Conservation (phyloP, 2,888 invertebrate genomes). For the Eledona agricola region DNA sequence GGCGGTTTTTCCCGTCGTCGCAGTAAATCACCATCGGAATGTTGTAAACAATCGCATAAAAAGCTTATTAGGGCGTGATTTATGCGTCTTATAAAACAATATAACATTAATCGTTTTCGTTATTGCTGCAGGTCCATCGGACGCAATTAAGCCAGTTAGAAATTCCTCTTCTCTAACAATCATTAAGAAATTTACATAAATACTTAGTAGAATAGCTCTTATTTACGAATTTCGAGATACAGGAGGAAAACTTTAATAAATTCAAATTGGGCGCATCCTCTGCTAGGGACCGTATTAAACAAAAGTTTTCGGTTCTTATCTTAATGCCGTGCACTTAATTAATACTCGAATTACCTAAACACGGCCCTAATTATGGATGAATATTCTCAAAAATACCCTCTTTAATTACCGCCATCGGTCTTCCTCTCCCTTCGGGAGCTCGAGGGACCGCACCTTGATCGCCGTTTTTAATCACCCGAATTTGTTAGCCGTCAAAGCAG, state of each 20-base stretch:
- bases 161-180: slow-evolving; percentile 43
- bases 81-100: slow-evolving; percentile 27
- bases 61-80: slow-evolving; percentile 22
- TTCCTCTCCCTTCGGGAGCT: slow-evolving; percentile 33
- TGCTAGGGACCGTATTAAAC: slow-evolving; percentile 41
- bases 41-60: slow-evolving; percentile 24
- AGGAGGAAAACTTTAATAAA: slow-evolving; percentile 49
- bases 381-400: slow-evolving; percentile 53
- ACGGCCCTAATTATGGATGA: slow-evolving; percentile 55
- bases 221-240: slow-evolving; percentile 48
- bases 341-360: slow-evolving; percentile 57
- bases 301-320: slow-evolving; percentile 49
- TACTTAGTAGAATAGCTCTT: slow-evolving; percentile 45
- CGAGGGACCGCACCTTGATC: slow-evolving; percentile 30
- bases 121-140: slow-evolving; percentile 22
- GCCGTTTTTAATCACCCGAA: slow-evolving; percentile 30
- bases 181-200: slow-evolving; percentile 51
- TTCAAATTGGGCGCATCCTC: slow-evolving; percentile 45
- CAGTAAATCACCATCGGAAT: slow-evolving; percentile 9
- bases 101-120: slow-evolving; percentile 35
- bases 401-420: slow-evolving; percentile 50
- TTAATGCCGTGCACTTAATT: slow-evolving; percentile 55
- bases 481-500: slow-evolving; percentile 29
- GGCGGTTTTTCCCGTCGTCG: no score
- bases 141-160: slow-evolving; percentile 43